phyloP scores from a whole-genome alignment of 2,113 vertebrate genomes.

The Mungos mungo region DNA sequence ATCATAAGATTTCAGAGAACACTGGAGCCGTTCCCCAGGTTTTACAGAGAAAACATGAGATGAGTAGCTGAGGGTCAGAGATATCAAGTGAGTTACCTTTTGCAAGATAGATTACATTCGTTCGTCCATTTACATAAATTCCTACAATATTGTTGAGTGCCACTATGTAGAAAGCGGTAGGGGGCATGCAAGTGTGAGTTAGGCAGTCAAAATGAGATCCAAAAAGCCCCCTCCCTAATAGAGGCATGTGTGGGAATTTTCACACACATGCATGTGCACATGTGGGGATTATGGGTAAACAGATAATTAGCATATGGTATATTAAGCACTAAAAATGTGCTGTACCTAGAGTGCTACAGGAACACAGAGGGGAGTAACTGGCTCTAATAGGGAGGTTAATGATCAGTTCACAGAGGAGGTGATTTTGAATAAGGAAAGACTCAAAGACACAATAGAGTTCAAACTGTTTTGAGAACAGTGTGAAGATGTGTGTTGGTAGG shows the following conservation, averaged over 20 bases:
- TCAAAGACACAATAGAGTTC: background rate
- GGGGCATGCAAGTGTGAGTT: background rate
- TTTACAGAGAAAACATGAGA: constrained; percentile 37
- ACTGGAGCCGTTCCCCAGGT: background rate
- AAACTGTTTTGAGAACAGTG: background rate
- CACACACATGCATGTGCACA: background rate
- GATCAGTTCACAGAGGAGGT: background rate
- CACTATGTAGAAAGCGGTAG: background rate
- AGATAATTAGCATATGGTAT: background rate
- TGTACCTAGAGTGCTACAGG: background rate
- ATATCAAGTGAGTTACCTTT: background rate
- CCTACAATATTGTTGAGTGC: background rate
- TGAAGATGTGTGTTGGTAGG: background rate
- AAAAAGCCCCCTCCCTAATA: background rate
- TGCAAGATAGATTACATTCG: background rate
- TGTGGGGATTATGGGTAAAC: background rate
- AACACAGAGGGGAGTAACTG: background rate
- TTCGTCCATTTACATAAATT: background rate
- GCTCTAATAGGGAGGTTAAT: background rate
- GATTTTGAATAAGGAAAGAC: constrained; percentile 8
- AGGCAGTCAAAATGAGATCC: background rate
- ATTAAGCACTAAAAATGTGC: background rate
- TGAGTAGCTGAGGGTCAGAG: background rate
- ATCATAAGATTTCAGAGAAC: constrained; percentile 5
- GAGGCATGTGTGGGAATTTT: too few species aligned